A percentile compares a stretch with the other conserved stretches of the same genome.
Conservation (phyloP, 2,113 vertebrate species). For the Ceyx melanurus region DNA sequence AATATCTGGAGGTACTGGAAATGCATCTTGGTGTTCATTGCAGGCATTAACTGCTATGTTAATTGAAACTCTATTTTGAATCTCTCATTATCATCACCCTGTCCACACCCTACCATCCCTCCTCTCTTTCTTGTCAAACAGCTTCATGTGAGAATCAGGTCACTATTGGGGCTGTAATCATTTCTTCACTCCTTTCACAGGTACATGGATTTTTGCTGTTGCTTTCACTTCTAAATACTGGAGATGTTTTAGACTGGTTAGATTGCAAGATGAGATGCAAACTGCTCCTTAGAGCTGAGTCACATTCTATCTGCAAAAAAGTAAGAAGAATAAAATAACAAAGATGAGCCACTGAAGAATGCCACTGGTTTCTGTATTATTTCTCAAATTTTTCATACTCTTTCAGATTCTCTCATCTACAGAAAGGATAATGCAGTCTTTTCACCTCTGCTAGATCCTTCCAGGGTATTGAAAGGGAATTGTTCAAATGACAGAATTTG, state of each 20-base stretch:
- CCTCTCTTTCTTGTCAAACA: background rate
- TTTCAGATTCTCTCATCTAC: background rate
- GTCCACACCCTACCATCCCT: background rate
- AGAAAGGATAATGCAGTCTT: background rate
- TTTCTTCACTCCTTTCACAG: constrained; percentile 50
- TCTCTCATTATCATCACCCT: background rate
- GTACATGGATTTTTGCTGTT: background rate
- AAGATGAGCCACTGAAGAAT: background rate
- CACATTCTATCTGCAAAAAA: background rate
- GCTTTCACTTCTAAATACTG: background rate
- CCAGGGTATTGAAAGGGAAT: background rate
- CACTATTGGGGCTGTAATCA: background rate
- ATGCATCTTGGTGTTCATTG: background rate
- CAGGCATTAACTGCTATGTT: background rate
- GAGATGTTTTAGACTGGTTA: background rate
- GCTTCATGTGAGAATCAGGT: constrained; percentile 31
- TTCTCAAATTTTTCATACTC: background rate
- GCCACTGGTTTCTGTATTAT: background rate
- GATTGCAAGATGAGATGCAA: background rate
- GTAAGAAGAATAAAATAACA: background rate
- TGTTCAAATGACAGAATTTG: background rate
- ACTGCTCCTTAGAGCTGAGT: background rate
- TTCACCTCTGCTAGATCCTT: background rate
- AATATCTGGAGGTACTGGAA: background rate
- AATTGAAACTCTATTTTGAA: constrained; percentile 16